Base-by-base conservation (phyloP, 1,140 invertebrate genomes). In the Lasioglossum baleicum region DNA sequence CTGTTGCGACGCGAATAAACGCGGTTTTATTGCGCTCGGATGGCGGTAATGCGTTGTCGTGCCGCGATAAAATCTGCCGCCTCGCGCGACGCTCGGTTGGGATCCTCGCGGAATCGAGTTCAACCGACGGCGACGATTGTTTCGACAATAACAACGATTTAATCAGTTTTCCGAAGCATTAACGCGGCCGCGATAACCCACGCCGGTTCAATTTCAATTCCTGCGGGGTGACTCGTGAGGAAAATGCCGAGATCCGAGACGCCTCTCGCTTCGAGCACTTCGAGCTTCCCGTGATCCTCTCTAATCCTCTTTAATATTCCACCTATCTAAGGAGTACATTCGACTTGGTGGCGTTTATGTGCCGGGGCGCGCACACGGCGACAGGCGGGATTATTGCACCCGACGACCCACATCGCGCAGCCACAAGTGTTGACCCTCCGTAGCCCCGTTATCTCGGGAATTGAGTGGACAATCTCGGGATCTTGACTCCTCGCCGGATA, bases 351-450 rank as follows among this genome's bases (percentile, higher is more conserved):
- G 40, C 71, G 48, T 80, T 80, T 67, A 75, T 80, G 53, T 56
- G 60, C 65, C 56, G 22, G 51, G 51, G 8, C 64, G 76, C 64
- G 76, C 60, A 56, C 31, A 42, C 40, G 13, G 53, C 71, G 77
- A 40, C 51, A 51, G 35, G 63, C 53, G 26, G 67, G 74, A 75
- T 80, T 80, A 67, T 80, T 67, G 77, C 71, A 42, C 51, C 22
- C 51, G 22, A 35, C 53, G 63, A 75, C 42, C 51, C 66, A 60
- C 63, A 80, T 80, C 40, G 22, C 66, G 26, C 48, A 67, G 10
- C 15, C 51, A 26, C 53, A 75, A 75, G 61, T 67, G 67, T 80
- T 53, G 67, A 75, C n/a, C 42, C 40, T 20, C 51, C 20, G 40
- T 7, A 67, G 51, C 26, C 42, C 77, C 64, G 60, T 80, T 80